These are phyloP conservation scores for Lacanobia wlatinum DNA, from an alignment of 2,888 invertebrate species.

Conservation along the genomic window DNA sequence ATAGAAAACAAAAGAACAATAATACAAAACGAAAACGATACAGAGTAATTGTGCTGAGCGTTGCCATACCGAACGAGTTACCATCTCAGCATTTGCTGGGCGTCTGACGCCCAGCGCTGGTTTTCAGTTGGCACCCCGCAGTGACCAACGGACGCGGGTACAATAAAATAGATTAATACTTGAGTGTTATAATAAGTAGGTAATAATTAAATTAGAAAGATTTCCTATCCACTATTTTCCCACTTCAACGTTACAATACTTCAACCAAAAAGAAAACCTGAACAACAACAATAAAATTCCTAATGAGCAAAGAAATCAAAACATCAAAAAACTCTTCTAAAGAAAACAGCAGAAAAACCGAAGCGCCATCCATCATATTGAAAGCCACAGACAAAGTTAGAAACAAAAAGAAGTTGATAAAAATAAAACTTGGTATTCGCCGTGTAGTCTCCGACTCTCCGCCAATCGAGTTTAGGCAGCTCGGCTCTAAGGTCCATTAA, in stretches of 20 bases:
- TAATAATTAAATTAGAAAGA: no score
- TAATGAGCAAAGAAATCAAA: conserved; percentile 19
- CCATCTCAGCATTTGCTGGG: no score
- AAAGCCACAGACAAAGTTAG: conserved; percentile 54
- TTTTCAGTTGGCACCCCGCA: no score
- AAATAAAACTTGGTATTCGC: conserved; percentile 59
- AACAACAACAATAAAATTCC: background rate
- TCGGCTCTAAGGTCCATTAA: conserved; percentile 59
- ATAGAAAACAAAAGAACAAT: no score
- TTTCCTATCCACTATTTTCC: no score
- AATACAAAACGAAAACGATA: no score
- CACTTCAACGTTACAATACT: background rate
- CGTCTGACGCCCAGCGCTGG: no score
- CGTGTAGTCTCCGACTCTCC: conserved; percentile 51
- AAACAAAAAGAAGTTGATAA: conserved; percentile 58
- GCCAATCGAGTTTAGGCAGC: conserved; percentile 54
- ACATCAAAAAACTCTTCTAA: background rate
- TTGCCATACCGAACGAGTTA: no score
- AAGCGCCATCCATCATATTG: conserved; percentile 37
- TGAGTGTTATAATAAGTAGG: no score
- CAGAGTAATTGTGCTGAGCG: no score
- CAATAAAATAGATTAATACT: no score
- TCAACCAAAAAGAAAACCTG: background rate
- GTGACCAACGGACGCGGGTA: no score
- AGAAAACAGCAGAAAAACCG: conserved; percentile 14